Conservation (phyloP, 2,113 vertebrate species). For the Calypte anna region DNA sequence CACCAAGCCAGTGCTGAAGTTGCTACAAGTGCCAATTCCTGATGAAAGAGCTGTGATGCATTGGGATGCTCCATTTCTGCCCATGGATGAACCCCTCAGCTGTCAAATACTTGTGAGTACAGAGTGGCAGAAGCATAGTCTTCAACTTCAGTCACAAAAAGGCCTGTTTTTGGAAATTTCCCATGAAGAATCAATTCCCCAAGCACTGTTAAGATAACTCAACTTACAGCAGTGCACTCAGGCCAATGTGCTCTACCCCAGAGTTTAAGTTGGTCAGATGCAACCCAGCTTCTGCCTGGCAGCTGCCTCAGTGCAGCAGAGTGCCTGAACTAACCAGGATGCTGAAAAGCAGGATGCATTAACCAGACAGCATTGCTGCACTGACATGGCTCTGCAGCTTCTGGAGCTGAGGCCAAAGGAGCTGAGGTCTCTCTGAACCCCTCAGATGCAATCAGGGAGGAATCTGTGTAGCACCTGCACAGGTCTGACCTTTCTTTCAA, state of each 20-base stretch:
- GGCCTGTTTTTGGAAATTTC: neutral
- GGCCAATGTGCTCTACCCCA: neutral
- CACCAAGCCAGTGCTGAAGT: neutral
- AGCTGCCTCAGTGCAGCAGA: neutral
- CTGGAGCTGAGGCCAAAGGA: neutral
- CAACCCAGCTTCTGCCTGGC: neutral
- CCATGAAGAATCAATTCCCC: neutral
- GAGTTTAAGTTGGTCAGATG: neutral
- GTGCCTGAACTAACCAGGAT: neutral
- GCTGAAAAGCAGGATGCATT: neutral
- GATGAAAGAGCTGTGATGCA: neutral
- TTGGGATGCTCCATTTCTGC: neutral
- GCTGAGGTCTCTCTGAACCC: neutral
- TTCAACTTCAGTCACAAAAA: neutral
- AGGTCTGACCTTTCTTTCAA: slow-evolving; percentile 26
- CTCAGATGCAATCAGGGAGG: neutral
- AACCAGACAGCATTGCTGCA: neutral
- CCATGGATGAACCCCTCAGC: neutral
- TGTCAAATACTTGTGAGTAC: neutral
- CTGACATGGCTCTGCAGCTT: neutral
- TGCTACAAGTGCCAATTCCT: neutral
- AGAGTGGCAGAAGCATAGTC: neutral
- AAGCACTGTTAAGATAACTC: neutral
- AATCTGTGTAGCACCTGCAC: slow-evolving; percentile 33
- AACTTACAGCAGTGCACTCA: neutral